A percentile compares a stretch with the other conserved stretches of the same genome.
Evolutionary conservation across 1,140 invertebrate genomes (phyloP).

Genomic region (Mya arenaria): DNA sequence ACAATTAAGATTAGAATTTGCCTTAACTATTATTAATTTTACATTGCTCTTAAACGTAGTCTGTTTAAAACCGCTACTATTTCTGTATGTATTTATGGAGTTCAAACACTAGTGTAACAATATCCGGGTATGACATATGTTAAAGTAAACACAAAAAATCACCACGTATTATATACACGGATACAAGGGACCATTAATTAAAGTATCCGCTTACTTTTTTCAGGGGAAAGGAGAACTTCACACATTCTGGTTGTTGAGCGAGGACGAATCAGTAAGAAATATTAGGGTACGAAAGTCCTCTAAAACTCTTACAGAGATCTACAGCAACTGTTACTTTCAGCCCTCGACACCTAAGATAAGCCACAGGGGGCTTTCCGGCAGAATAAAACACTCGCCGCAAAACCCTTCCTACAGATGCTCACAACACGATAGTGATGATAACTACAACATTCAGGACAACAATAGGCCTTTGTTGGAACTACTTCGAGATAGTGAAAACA

Average conservation of each 20-base stretch:
- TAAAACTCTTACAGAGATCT: neutral
- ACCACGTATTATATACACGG: too few relatives aligned
- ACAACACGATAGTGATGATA: slow-evolving; percentile 20
- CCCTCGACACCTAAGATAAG: slow-evolving; percentile 14
- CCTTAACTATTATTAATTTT: too few relatives aligned
- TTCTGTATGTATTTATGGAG: too few relatives aligned
- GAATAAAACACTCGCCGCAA: slow-evolving; percentile 15
- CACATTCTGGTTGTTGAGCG: slow-evolving; percentile 77
- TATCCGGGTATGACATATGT: too few relatives aligned
- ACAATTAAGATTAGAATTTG: too few relatives aligned
- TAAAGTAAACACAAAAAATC: too few relatives aligned
- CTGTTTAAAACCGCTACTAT: too few relatives aligned
- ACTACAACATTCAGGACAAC: slow-evolving; percentile 14
- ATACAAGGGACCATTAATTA: too few relatives aligned
- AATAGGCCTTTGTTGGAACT: slow-evolving; percentile 52
- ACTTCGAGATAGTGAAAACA: slow-evolving; percentile 56
- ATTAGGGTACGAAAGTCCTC: neutral
- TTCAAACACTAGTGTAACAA: too few relatives aligned
- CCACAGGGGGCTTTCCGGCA: neutral
- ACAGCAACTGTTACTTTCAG: slow-evolving; percentile 39
- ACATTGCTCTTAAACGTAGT: too few relatives aligned
- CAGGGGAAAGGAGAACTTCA: slow-evolving; percentile 78
- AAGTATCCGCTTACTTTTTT: slow-evolving; percentile 36
- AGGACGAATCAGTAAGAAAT: slow-evolving; percentile 64
- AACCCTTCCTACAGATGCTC: neutral